These are phyloP conservation scores for Julus scanicus DNA, from an alignment of 2,888 invertebrate genomes.

Conservation along the genomic window DNA sequence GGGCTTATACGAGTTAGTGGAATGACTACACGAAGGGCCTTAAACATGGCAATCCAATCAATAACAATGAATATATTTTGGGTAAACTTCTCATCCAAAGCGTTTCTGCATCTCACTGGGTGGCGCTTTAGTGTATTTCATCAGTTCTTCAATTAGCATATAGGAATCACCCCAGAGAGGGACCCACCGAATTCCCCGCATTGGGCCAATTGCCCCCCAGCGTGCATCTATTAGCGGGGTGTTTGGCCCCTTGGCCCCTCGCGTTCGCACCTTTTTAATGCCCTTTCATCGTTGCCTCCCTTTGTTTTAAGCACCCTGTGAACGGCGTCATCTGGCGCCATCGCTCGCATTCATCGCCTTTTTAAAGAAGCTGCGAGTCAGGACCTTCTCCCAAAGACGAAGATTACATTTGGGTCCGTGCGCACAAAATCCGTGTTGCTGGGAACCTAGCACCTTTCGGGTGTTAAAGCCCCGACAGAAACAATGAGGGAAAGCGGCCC, in stretches of 20 bases:
- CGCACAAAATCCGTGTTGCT: constrained; percentile 34
- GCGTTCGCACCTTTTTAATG: constrained; percentile 24
- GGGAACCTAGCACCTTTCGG: constrained; percentile 47
- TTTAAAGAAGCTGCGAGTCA: constrained; percentile 20
- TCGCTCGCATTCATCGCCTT: constrained; percentile 1
- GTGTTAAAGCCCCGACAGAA: constrained; percentile 16
- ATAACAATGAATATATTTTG: not conserved
- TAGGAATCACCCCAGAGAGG: not conserved
- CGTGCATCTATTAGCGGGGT: not conserved
- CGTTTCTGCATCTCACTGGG: not conserved
- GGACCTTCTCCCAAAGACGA: constrained; percentile 25
- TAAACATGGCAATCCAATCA: too few relatives aligned
- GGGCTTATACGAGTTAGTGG: too few relatives aligned
- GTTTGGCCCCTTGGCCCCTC: not conserved
- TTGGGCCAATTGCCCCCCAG: not conserved
- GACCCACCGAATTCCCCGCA: not conserved
- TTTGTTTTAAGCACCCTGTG: constrained; percentile 31
- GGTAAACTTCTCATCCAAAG: not conserved
- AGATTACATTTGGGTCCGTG: constrained; percentile 29
- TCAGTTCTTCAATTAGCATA: not conserved
- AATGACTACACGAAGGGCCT: too few relatives aligned
- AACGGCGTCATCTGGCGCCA: constrained; percentile 43
- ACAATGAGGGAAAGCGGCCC: not conserved
- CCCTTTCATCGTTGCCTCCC: constrained; percentile 20
- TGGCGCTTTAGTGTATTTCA: not conserved